Base-by-base conservation (phyloP, 23 tunicate species). In the Clavelina lepadiformis region DNA sequence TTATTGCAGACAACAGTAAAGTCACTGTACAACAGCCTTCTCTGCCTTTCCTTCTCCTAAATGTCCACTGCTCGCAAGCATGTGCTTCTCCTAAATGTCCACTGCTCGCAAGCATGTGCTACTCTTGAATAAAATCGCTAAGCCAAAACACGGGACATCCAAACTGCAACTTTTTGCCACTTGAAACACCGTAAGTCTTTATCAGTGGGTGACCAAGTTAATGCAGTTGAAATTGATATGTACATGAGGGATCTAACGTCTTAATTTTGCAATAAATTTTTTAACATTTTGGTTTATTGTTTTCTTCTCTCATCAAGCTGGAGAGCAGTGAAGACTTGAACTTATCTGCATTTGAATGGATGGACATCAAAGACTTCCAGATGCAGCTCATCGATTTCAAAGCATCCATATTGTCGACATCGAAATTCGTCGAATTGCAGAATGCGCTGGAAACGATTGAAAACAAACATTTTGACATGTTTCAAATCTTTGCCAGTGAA, bases 321-420 rank as follows among this genome's bases (percentile, higher is more conserved):
- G 65, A 58, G 35, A 7, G 65, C 65, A 58, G 38, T 35, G 65
- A 58, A 58, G 65, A 58, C 65, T 58, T 58, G 65, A 58, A 58
- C n/a, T n/a, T n/a, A n/a, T n/a, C n/a, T n/a, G n/a, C n/a, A n/a
- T n/a, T n/a, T n/a, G n/a, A n/a, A n/a, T 58, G 65, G 65, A 58
- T 58, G 65, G 65, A 58, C 65, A 58, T 58, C 65, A 35, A 58
- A 58, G 65, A 58, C 37, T 58, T 58, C 65, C 65, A 58, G 38
- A 23, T 58, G 65, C 65, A 58, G 65, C 65, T 58, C 4, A 58
- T 58, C 65, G 61, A 55, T 55, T 55, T 44, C 49, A 44, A 44
- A 44, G 49, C 49, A 44, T 44, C 49, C 49, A 11, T 44, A 44
- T 44, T 44, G 15, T 44, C 21, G 61, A 55, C 61, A 55, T 55